Base-by-base conservation (phyloP, 2,797 vertebrate species). In the Oreochromis grahami region DNA sequence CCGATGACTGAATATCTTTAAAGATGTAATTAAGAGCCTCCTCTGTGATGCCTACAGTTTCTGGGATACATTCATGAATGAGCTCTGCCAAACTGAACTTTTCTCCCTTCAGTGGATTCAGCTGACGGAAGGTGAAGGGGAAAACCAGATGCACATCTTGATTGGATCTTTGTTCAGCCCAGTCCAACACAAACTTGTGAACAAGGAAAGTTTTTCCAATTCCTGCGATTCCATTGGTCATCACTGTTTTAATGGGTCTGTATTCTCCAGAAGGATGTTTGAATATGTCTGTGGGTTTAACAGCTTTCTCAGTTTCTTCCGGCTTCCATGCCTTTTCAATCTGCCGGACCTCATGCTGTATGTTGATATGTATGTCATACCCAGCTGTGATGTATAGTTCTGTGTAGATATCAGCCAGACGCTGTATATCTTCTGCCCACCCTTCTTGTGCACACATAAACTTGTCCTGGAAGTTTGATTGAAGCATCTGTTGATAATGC, bases 261-360 rank as follows among this genome's bases (percentile, higher is more conserved):
- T 15, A 56, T 8, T 29, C 14, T 56, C 53, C 26, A 9, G 53
- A 56, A 17, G 53, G 53, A 56, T 56, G 53, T 9, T 56, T 17
- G 14, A 56, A 56, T 2, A 56, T 56, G 53, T 56, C 53, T 56
- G 53, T 29, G 0, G 53, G 53, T 1, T 5, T 29, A 56, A 56
- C 3, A 0, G 3, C 4, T 29, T 56, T 56, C 0, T 56, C 53
- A 0, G 53, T 5, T 56, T 56, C 53, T 29, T 8, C 53, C 0
- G 7, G 24, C 53, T 56, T 56, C 24, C 53, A 29, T 15, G 4
- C 53, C 7, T 56, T 56, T 9, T 56, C 53, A 56, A 56, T 56
- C 53, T 56, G 53, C 13, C 13, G 26, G 14, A 56, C 53, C 53
- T 56, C 53, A 56, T 56, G 53, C 53, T 56, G 53, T 56, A 3